Evolutionary conservation across 2,888 invertebrate species (phyloP).

Genomic region (Lycocerus yunnanus): DNA sequence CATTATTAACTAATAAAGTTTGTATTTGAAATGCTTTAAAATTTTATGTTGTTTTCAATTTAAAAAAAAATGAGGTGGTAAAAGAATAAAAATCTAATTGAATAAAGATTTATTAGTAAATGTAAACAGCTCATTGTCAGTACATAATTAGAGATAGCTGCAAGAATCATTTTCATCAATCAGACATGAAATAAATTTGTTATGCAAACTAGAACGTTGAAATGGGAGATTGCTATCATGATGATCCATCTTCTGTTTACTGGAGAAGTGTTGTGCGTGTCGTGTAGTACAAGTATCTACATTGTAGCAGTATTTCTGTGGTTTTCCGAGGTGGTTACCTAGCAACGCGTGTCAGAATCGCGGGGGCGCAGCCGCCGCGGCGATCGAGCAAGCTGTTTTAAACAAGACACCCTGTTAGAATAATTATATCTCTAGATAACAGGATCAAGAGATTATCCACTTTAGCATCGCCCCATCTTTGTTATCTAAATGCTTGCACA

Average conservation of each 20-base stretch:
- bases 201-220: constrained; percentile 42
- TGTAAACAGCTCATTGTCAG: background rate
- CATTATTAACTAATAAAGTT: background rate
- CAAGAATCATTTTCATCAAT: constrained; percentile 33
- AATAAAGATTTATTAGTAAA: background rate
- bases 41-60: background rate
- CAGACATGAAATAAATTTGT: constrained; percentile 42
- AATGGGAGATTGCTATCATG: constrained; percentile 51
- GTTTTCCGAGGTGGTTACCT: constrained; percentile 55
- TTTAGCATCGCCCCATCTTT: constrained; percentile 54
- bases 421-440: constrained; percentile 58
- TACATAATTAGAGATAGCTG: constrained; percentile 3
- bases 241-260: constrained; percentile 53
- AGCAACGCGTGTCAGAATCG: constrained; percentile 49
- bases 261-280: constrained; percentile 54
- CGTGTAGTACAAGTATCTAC: constrained; percentile 58
- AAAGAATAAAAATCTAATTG: background rate
- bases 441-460: constrained; percentile 58
- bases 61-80: background rate
- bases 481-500: constrained; percentile 44
- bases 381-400: constrained; percentile 57
- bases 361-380: constrained; percentile 44
- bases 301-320: constrained; percentile 58
- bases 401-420: constrained; percentile 58
- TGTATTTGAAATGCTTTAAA: background rate